Conservation (phyloP, 2,113 vertebrate genomes). For the Phaethornis superciliosus region DNA sequence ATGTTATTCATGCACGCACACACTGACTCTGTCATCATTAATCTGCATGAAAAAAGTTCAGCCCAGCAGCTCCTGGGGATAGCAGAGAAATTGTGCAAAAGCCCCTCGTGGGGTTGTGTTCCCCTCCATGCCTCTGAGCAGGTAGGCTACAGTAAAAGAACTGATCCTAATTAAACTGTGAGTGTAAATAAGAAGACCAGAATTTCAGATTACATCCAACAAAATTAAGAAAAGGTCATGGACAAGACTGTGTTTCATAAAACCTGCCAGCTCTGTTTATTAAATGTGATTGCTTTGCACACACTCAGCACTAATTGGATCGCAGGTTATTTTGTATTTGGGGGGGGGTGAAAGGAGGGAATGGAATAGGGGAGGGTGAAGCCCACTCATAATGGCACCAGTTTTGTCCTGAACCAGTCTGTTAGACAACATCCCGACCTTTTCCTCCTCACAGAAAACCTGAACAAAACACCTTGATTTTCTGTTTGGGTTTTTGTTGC, state of each 20-base stretch:
- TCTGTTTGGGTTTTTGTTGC: neutral
- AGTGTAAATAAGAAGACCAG: slow-evolving; percentile 61
- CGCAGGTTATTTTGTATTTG: slow-evolving; percentile 16
- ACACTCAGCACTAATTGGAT: slow-evolving; percentile 59
- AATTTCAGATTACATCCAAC: slow-evolving; percentile 68
- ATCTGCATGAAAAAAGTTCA: neutral
- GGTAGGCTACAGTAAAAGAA: neutral
- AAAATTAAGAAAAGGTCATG: slow-evolving; percentile 70
- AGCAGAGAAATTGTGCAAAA: neutral
- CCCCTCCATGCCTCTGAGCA: neutral
- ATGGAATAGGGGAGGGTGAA: neutral
- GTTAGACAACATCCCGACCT: neutral
- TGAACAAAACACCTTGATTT: neutral
- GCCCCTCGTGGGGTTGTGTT: accelerated
- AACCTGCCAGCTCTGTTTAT: slow-evolving; percentile 62
- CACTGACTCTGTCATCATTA: neutral
- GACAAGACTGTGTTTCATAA: slow-evolving; percentile 31
- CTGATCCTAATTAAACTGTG: slow-evolving; percentile 63
- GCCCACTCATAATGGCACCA: neutral
- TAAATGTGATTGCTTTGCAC: slow-evolving; percentile 58
- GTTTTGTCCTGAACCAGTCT: slow-evolving; percentile 21
- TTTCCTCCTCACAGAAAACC: neutral
- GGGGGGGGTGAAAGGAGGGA: neutral
- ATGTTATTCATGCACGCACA: neutral
- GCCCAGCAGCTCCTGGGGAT: neutral